Evolutionary conservation across 2,797 vertebrate species (phyloP), one percentile per base, ranked within the genome.

Genomic region (Siniperca obscura): DNA sequence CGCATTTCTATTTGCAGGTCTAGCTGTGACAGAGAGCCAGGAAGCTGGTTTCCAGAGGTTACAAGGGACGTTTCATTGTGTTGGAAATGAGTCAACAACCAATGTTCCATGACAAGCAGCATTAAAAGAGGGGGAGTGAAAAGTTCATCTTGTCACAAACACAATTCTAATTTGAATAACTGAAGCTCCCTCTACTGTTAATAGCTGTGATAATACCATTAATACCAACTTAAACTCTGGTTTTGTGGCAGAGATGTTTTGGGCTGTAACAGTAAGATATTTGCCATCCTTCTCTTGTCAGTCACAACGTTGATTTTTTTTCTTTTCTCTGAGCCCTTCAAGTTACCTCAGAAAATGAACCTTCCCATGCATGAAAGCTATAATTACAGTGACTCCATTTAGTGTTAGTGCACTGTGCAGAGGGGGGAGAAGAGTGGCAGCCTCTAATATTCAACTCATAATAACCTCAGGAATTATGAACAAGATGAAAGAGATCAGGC

Each of bases 311-410:
- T 42, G 25, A 62, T 79, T 82, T 80, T 78, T 65, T 62, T 70
- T 36, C 56, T 36, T 42, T 75, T 72, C 83, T 80, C 52, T 79
- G 84, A 93, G 87, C 86, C 78, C 83, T 90, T 93, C 81, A 94
- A 91, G 92, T 93, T 87, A 94, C 87, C 89, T 90, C 83, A 80
- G 90, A 93, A 92, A 95, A 94, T 90, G 85, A 92, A 94, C 90
- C 92, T 93, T 89, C 66, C 91, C 94, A 95, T 93, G 93, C 94
- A 95, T 95, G 92, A 95, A 94, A 92, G 81, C 92, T 92, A 89
- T 94, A 95, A 95, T 95, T 95, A 95, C 88, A 87, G 89, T 89
- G 89, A 91, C 87, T 94, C 87, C 83, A 91, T 95, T 94, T 91
- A 93, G 90, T 88, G 88, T 84, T 84, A 74, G 87, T 84, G 87